phyloP scores from a whole-genome alignment of 2,113 vertebrate species.

The Mesembrinibis cayennensis region DNA sequence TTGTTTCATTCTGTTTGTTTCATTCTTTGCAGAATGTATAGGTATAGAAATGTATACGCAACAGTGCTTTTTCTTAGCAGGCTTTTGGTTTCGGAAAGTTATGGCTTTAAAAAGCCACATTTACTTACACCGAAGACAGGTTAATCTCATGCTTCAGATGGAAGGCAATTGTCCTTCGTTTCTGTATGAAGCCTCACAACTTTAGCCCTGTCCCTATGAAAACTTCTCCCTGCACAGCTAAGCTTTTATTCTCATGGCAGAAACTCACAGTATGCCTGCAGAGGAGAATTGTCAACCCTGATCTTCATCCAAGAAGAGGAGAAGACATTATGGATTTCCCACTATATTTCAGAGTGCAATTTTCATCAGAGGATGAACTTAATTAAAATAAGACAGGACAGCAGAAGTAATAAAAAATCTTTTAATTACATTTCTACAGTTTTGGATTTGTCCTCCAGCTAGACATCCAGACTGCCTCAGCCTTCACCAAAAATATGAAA shows the following conservation, averaged over 20 bases:
- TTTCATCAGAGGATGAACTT: constrained; percentile 57
- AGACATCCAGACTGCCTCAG: constrained; percentile 1
- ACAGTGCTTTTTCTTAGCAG: neutral
- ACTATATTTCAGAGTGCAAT: constrained; percentile 38
- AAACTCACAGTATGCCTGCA: neutral
- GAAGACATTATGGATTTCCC: constrained; percentile 6
- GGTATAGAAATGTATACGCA: accelerated
- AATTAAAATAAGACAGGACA: constrained; percentile 60
- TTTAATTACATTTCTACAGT: constrained; percentile 51
- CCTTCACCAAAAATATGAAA: constrained; percentile 27
- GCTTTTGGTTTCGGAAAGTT: neutral
- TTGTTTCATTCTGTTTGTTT: neutral
- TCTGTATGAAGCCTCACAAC: neutral
- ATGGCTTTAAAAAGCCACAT: neutral
- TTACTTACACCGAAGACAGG: neutral
- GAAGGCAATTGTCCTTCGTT: neutral
- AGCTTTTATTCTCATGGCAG: neutral
- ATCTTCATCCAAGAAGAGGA: neutral
- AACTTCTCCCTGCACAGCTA: neutral
- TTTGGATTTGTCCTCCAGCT: constrained; percentile 47
- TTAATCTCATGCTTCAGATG: neutral
- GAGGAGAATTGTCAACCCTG: neutral
- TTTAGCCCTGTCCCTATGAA: neutral
- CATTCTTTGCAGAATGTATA: neutral
- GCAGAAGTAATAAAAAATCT: constrained; percentile 37